phyloP scores from a whole-genome alignment of 2,888 invertebrate genomes.

The Cryptocephalus primarius region DNA sequence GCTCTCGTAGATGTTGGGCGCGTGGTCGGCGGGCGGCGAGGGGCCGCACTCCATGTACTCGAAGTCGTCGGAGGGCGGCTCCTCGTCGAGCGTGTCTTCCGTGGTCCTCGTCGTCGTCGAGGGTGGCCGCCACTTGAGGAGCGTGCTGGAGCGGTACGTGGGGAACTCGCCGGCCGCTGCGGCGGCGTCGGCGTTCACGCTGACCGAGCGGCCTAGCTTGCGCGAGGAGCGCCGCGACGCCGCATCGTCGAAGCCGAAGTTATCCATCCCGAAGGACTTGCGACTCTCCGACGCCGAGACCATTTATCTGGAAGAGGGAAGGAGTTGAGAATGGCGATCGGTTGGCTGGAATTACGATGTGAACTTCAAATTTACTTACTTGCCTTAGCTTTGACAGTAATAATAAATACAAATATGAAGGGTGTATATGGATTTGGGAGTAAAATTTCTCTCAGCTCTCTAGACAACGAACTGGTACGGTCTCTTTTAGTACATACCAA shows the following conservation, averaged over 20 bases:
- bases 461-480: too few relatives aligned
- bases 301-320: conserved; percentile 27
- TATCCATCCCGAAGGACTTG: conserved; percentile 31
- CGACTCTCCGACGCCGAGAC: conserved; percentile 27
- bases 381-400: too few relatives aligned
- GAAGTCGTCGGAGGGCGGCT: conserved; percentile 57
- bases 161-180: conserved; percentile 29
- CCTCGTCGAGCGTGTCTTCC: conserved; percentile 48
- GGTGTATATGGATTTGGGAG: too few relatives aligned
- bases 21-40: conserved; percentile 70
- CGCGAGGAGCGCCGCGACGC: conserved; percentile 20
- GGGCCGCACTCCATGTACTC: conserved; percentile 72
- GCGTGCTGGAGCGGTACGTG: conserved; percentile 26
- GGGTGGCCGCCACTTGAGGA: conserved; percentile 26
- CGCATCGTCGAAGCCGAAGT: conserved; percentile 33
- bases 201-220: conserved; percentile 36
- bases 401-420: too few relatives aligned
- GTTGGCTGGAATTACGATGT: too few relatives aligned
- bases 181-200: conserved; percentile 34
- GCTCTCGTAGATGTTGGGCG: conserved; percentile 71
- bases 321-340: too few relatives aligned
- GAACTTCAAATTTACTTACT: too few relatives aligned
- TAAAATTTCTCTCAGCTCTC: too few relatives aligned
- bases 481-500: too few relatives aligned
- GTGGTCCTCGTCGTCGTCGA: conserved; percentile 18